phyloP scores from a whole-genome alignment of 2,888 invertebrate species.

The Coremacera marginata region DNA sequence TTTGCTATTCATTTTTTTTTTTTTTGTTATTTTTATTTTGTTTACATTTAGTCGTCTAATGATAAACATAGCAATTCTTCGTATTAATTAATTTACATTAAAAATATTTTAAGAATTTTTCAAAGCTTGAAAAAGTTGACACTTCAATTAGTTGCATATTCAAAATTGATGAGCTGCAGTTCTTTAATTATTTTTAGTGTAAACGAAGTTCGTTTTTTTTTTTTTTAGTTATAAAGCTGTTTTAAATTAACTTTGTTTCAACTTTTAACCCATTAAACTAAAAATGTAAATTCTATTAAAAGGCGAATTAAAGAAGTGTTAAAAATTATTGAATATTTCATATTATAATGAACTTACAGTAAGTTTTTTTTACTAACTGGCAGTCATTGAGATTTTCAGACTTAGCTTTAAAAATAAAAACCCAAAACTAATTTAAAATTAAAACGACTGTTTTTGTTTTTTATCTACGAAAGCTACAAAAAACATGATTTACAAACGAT shows the following conservation, averaged over 20 bases:
- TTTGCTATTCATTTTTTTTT: background rate
- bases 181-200: too few species aligned
- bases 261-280: background rate
- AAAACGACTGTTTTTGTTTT: background rate
- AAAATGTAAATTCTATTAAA: background rate
- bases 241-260: background rate
- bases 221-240: background rate
- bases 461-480: background rate
- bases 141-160: too few species aligned
- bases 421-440: background rate
- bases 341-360: background rate
- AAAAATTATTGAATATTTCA: background rate
- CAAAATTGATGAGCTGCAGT: too few species aligned
- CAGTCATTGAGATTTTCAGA: constrained; percentile 10
- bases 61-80: background rate
- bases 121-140: too few species aligned
- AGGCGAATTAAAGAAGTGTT: background rate
- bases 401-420: background rate
- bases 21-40: background rate
- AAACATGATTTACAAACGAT: too few species aligned
- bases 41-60: background rate
- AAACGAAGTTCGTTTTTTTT: too few species aligned
- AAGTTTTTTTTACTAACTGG: background rate
- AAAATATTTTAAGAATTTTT: too few species aligned
- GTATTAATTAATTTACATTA: background rate